A percentile compares a stretch with the other conserved stretches of the same genome.
phyloP scores from a whole-genome alignment of 2,797 vertebrate species.

The Gorsachius magnificus region DNA sequence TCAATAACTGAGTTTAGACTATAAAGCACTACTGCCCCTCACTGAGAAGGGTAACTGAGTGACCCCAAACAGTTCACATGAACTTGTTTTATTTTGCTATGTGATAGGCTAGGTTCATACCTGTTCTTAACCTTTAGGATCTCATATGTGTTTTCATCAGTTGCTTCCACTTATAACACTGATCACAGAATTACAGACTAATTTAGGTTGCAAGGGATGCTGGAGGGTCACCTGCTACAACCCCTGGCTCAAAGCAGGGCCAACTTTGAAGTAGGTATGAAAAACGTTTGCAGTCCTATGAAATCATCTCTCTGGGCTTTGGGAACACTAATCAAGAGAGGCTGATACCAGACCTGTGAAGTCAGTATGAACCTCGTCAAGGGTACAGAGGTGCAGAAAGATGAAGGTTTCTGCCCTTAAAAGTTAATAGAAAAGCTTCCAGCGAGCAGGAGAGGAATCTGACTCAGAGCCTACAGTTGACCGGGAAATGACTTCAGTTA shows the following conservation, averaged over 20 bases:
- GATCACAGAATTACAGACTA: conserved; percentile 42
- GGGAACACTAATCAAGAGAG: conserved; percentile 23
- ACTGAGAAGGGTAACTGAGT: background rate
- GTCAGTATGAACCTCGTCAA: conserved; percentile 19
- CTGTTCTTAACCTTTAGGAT: background rate
- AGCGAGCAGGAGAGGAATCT: background rate
- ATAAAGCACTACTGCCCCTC: background rate
- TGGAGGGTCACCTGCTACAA: conserved; percentile 11
- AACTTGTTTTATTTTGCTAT: conserved; percentile 11
- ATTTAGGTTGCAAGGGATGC: conserved; percentile 3
- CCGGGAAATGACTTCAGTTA: background rate
- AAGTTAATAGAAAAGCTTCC: conserved; percentile 14
- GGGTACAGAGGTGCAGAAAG: background rate
- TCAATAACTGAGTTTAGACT: background rate
- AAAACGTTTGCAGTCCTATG: background rate
- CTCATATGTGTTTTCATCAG: background rate
- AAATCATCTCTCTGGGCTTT: conserved; percentile 30
- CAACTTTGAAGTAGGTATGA: conserved; percentile 39
- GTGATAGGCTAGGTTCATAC: background rate
- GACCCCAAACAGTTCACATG: background rate
- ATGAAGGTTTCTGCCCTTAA: background rate
- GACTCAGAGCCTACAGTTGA: background rate
- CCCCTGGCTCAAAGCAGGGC: conserved; percentile 14
- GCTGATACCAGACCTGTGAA: background rate
- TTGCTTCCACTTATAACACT: conserved; percentile 5